Percentiles rank a stretch among this genome's conserved stretches.
phyloP scores from a whole-genome alignment of 1,140 invertebrate genomes.

The Bombus haemorrhoidalis region DNA sequence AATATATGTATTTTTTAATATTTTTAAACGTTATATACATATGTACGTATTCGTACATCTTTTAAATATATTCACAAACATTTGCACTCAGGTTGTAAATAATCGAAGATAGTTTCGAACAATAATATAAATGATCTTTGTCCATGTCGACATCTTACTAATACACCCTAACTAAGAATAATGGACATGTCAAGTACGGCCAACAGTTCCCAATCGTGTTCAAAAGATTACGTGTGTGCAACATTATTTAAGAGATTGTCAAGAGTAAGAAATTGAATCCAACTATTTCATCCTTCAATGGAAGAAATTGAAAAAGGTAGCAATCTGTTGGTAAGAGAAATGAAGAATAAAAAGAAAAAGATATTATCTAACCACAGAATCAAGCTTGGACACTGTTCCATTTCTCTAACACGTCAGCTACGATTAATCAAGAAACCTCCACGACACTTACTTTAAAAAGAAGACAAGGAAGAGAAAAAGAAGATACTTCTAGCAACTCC shows the following conservation, averaged over 20 bases:
- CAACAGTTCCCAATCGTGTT: neutral
- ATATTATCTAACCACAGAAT: neutral
- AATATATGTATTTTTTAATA: too few species aligned
- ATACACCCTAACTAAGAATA: neutral
- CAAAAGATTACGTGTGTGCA: neutral
- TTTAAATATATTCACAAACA: neutral
- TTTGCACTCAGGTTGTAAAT: neutral
- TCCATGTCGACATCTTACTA: neutral
- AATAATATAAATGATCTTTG: neutral
- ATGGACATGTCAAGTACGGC: neutral
- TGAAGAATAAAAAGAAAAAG: neutral
- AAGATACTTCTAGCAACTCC: neutral
- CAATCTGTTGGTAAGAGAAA: neutral
- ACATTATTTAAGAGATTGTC: neutral
- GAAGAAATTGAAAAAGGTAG: neutral
- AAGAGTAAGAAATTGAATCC: neutral
- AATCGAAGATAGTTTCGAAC: neutral
- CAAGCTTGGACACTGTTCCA: neutral
- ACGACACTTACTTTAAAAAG: neutral
- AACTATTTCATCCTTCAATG: neutral
- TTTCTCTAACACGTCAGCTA: neutral
- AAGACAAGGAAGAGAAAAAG: neutral
- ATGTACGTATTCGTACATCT: too few species aligned
- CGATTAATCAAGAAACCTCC: conserved; percentile 1
- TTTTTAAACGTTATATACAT: too few species aligned